Percentiles rank a stretch among this genome's conserved stretches.
Evolutionary conservation across 2,797 vertebrate species (phyloP).

Genomic region (Sebastes iracundus): DNA sequence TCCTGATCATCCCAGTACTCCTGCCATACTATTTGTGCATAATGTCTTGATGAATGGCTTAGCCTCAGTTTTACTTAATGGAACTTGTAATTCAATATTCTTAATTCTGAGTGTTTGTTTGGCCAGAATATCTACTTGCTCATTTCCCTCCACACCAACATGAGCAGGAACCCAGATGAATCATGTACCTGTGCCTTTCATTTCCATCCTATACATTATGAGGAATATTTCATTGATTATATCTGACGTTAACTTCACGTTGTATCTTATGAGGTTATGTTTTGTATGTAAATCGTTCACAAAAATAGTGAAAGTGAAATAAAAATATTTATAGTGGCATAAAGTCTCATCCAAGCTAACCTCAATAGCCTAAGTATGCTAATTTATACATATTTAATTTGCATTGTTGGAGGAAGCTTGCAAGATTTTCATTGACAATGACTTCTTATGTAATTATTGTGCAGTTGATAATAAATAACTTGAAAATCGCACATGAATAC

Average conservation of each 20-base stretch:
- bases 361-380: not conserved
- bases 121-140: too few species aligned
- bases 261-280: not conserved
- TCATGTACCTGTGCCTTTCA: too few species aligned
- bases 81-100: too few species aligned
- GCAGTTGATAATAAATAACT: not conserved
- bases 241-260: not conserved
- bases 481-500: not conserved
- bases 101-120: too few species aligned
- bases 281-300: not conserved
- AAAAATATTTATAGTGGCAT: not conserved
- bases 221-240: too few species aligned
- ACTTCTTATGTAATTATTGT: not conserved
- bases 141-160: too few species aligned
- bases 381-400: not conserved
- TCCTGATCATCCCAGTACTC: too few species aligned
- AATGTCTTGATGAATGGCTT: too few species aligned
- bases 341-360: not conserved
- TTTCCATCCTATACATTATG: too few species aligned
- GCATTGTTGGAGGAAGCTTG: not conserved
- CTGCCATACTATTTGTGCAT: too few species aligned
- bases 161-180: too few species aligned
- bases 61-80: too few species aligned
- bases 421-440: not conserved
- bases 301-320: not conserved